phyloP scores from a whole-genome alignment of 2,113 vertebrate species.

The Rhinichthys klamathensis region DNA sequence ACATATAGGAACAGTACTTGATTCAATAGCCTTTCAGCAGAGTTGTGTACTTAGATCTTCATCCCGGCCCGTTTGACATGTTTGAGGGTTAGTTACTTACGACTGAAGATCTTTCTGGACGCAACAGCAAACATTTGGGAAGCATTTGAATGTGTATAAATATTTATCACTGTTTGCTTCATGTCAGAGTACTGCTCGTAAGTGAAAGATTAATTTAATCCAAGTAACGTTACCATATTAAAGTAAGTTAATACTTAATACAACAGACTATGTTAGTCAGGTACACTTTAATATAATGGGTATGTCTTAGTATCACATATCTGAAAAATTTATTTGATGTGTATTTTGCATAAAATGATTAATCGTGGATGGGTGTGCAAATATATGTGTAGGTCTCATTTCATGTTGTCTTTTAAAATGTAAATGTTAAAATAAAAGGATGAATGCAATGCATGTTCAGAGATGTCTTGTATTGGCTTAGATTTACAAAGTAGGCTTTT shows the following conservation, averaged over 20 bases:
- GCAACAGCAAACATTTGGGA: background rate
- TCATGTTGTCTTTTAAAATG: background rate
- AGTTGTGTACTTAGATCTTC: background rate
- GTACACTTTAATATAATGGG: background rate
- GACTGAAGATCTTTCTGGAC: background rate
- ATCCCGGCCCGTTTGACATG: background rate
- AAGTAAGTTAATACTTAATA: background rate
- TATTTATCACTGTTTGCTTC: background rate
- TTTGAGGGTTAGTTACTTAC: background rate
- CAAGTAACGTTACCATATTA: background rate
- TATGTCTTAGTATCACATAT: background rate
- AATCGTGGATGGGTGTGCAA: background rate
- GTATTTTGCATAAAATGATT: background rate
- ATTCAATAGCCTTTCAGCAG: background rate
- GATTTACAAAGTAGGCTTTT: background rate
- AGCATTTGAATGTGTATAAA: conserved; percentile 1
- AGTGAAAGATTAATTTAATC: background rate
- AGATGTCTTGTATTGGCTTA: background rate
- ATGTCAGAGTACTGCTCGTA: background rate
- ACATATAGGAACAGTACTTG: background rate
- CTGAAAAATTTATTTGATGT: background rate
- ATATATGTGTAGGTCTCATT: background rate
- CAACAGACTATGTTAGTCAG: background rate
- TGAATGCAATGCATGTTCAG: no score
- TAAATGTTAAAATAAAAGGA: background rate